Base-by-base conservation (phyloP, 2,113 vertebrate species). In the Desmodus rotundus region DNA sequence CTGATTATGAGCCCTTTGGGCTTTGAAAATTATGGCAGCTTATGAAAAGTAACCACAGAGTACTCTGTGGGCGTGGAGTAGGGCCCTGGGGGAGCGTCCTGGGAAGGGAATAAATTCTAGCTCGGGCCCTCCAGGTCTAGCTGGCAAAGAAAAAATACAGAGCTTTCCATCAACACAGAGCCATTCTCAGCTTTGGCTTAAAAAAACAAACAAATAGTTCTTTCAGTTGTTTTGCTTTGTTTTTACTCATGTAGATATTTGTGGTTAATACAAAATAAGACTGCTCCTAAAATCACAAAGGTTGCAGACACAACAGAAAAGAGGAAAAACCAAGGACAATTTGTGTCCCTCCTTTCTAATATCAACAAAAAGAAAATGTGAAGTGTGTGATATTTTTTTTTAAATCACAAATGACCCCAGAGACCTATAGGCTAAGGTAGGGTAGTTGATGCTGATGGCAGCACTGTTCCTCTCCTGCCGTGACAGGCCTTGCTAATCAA, bases 21-120 rank as follows among this genome's bases (percentile, higher is more conserved):
- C 90, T 98, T 97, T 98, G 95, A 77, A 96, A 96, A 96, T 96
- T 91, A 95, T 78, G 72, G 94, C 89, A 96, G 91, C 78, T 97
- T 96, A 96, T 94, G 97, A 96, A 89, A 83, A 94, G 91, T 78
- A 96, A 95, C 97, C 94, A 95, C 97, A 97, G 88, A 94, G 82
- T 63, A 87, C 86, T 86, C 92, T 87, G 95, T 87, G 95, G 85
- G 58, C 36, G 52, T 91, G 88, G 90, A 94, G 26, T 1, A 10
- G 67, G 38, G 36, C 70, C 58, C n/a, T 0, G 1, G 56, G 74
- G 26, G 4, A 58, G 56, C 19, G 7, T 68, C 78, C 41, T 26
- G 56, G 74, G 24, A 78, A 56, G 73, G 63, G 58, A 78, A 20
- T 76, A 65, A 36, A 82, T 43, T 70, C 88, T 70, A 77, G 20